Evolutionary conservation across 2,888 invertebrate species (phyloP), one percentile per base, ranked within the genome.

Genomic region (Phortica magna): DNA sequence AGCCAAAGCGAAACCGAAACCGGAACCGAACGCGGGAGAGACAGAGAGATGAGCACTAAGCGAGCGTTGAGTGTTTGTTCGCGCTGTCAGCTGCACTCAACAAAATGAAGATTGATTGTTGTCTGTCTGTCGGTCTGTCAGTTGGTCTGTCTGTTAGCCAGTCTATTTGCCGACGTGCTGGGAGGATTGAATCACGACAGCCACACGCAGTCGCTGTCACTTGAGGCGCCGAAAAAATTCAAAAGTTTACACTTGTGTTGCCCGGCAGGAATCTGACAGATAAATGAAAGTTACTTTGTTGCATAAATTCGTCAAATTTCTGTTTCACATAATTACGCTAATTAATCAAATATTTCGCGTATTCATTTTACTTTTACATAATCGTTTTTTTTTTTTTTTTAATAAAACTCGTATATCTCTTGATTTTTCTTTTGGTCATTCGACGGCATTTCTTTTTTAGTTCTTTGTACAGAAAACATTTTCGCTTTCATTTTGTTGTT

Each of bases 91-190:
- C 17, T 65, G 39, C 65, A 65, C 17, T 65, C 41, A 12, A 41
- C n/a, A n/a, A 65, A 65, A 65, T 65, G 14, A 65, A 65, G 65
- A 65, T 41, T 65, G 42, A 65, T 65, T 65, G 65, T 14, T 65
- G 65, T 41, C 65, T 41, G 42, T 41, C 39, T 10, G 42, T 17
- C 65, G 6, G 55, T 12, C 55, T 14, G 55, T n/a, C 55, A n/a
- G n/a, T 10, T 55, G 55, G 55, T n/a, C 9, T 31, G 31, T 31
- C 31, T 31, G 1, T 31, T 3, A 31, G 31, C 31, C 31, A 31
- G 31, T 31, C 3, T 31, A 31, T 31, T 31, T 31, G 31, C 3
- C 31, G 31, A 31, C 31, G 3, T 31, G 31, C 31, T 31, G 31
- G 31, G 31, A 31, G 31, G 12, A 12, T 17, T 6, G 17, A 55